phyloP scores from a whole-genome alignment of 2,113 vertebrate genomes.

The Ceyx melanurus region DNA sequence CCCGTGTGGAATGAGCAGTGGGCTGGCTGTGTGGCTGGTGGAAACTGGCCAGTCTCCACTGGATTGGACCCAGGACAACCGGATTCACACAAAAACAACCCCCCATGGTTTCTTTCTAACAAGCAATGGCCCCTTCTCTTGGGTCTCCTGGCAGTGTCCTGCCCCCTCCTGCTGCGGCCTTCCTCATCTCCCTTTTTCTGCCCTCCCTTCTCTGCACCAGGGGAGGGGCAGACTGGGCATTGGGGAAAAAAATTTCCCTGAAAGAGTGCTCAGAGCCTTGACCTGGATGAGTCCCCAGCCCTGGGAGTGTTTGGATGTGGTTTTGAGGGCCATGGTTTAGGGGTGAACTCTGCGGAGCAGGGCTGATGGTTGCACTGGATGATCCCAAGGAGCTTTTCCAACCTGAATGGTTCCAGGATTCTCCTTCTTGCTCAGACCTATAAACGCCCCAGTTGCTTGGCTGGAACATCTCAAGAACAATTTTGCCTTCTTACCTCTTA shows the following conservation, averaged over 20 bases:
- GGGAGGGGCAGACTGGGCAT: too few relatives aligned
- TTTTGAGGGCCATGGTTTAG: too few relatives aligned
- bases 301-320: too few relatives aligned
- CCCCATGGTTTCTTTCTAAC: neutral
- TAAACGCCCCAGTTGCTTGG: neutral
- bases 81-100: neutral
- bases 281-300: too few relatives aligned
- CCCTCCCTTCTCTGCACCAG: neutral
- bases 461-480: neutral
- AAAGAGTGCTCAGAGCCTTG: too few relatives aligned
- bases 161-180: neutral
- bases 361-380: too few relatives aligned
- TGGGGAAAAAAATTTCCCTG: too few relatives aligned
- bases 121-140: neutral
- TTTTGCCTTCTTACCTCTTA: neutral
- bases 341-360: too few relatives aligned
- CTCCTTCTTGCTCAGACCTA: neutral
- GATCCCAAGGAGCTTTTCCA: too few relatives aligned
- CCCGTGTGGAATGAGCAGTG: neutral
- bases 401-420: neutral
- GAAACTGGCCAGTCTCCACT: neutral
- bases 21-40: slow-evolving; percentile 1
- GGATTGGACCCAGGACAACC: neutral
- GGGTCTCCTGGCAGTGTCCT: neutral
- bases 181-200: neutral